Evolutionary conservation across 2,797 vertebrate species (phyloP).

Genomic region (Spinibarbus caldwelli): DNA sequence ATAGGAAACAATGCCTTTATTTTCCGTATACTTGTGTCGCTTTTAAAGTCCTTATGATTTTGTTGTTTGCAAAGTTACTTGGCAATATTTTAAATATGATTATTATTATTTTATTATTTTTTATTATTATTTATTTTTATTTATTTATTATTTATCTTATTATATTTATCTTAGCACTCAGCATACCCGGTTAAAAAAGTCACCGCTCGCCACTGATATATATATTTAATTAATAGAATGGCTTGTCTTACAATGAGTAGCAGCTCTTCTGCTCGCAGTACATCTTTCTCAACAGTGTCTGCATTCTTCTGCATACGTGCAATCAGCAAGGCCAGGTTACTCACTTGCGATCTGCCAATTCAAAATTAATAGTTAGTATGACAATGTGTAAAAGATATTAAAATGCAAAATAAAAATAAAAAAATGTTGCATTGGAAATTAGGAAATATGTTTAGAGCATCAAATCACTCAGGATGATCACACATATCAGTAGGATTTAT

Average conservation of each 20-base stretch:
- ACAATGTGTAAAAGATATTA: neutral
- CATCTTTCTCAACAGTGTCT: slow-evolving; percentile 89
- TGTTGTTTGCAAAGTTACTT: too few species aligned
- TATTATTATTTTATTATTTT: too few species aligned
- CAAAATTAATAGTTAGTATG: slow-evolving; percentile 32
- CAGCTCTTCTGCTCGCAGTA: slow-evolving; percentile 85
- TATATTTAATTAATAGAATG: neutral
- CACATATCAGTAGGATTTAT: neutral
- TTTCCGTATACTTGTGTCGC: too few species aligned
- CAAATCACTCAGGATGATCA: neutral
- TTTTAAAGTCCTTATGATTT: too few species aligned
- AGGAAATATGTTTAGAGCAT: neutral
- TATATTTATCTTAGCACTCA: too few species aligned
- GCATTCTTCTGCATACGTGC: slow-evolving; percentile 91
- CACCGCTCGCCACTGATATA: too few species aligned
- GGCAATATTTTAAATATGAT: too few species aligned
- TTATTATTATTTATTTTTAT: too few species aligned
- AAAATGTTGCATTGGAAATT: neutral
- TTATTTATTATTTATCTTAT: too few species aligned
- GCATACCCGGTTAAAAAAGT: too few species aligned
- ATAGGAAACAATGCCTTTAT: too few species aligned
- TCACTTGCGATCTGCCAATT: slow-evolving; percentile 75
- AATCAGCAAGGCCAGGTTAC: slow-evolving; percentile 84
- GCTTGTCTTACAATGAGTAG: slow-evolving; percentile 82
- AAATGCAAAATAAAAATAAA: neutral